A percentile compares a stretch with the other conserved stretches of the same genome.
These are phyloP conservation scores for Indri indri DNA, from an alignment of 2,113 vertebrate genomes.

Conservation along the genomic window DNA sequence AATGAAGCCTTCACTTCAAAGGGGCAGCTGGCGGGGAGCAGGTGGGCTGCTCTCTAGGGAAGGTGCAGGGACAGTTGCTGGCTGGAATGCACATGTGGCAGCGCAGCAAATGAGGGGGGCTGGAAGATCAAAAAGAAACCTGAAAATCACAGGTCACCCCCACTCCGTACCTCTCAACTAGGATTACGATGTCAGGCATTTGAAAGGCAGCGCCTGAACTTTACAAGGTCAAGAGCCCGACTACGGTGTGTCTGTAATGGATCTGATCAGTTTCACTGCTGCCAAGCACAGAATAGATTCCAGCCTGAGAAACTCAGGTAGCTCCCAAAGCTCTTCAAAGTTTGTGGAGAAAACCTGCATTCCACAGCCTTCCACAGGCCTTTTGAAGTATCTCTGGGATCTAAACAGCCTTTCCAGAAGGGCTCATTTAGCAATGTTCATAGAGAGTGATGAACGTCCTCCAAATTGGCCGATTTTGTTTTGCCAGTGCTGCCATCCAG, in stretches of 20 bases:
- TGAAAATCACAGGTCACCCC: constrained; percentile 34
- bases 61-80: constrained; percentile 52
- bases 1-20: constrained; percentile 70
- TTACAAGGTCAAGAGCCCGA: constrained; percentile 59
- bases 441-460: neutral
- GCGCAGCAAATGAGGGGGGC: neutral
- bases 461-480: neutral
- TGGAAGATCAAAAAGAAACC: constrained; percentile 74
- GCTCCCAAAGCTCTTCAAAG: neutral
- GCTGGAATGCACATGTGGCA: constrained; percentile 55
- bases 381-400: neutral
- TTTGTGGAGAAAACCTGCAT: neutral
- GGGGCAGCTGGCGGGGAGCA: constrained; percentile 14
- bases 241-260: neutral
- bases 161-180: constrained; percentile 34
- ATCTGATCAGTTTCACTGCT: neutral
- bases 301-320: neutral
- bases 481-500: neutral
- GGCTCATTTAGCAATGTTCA: neutral
- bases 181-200: neutral
- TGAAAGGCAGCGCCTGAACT: constrained; percentile 62
- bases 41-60: constrained; percentile 51
- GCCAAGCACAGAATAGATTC: neutral
- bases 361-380: neutral
- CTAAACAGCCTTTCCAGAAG: neutral